Conservation (phyloP, 2,888 invertebrate species). For the Palloptera scutellata region DNA sequence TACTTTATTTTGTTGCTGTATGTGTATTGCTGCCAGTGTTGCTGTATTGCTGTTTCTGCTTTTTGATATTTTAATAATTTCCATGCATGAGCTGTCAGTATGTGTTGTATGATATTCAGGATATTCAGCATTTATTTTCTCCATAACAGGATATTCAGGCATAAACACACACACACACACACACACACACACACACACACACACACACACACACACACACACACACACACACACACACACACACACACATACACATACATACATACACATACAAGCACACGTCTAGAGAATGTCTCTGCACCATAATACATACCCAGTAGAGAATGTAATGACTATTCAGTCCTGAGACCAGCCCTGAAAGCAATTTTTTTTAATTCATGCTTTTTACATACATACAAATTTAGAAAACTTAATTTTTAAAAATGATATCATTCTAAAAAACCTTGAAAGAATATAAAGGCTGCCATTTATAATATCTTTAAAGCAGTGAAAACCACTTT, state of each 20-base stretch:
- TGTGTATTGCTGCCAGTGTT: constrained; percentile 2
- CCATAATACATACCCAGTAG: constrained; percentile 15
- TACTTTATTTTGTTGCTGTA: constrained; percentile 22
- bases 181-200: constrained; percentile 34
- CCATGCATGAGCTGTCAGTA: constrained; percentile 45
- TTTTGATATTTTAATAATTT: constrained; percentile 50
- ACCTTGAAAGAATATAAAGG: no score
- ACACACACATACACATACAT: no score
- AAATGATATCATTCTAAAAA: no score
- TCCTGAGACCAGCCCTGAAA: no score
- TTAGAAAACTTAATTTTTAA: no score
- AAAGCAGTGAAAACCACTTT: no score
- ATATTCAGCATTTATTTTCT: constrained; percentile 44
- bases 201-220: constrained; percentile 35
- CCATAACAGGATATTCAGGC: constrained; percentile 49
- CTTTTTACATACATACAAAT: no score
- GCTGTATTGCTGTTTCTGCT: neutral
- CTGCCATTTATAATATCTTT: no score
- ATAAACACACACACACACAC: neutral
- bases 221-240: neutral
- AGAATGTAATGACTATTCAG: no score
- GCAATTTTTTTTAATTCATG: no score
- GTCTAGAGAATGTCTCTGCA: constrained; percentile 16
- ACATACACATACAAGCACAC: no score
- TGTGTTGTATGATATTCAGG: constrained; percentile 32